A percentile compares a stretch with the other conserved stretches of the same genome.
phyloP scores from a whole-genome alignment of 2,113 vertebrate genomes.

The Mormyrus lacerda region DNA sequence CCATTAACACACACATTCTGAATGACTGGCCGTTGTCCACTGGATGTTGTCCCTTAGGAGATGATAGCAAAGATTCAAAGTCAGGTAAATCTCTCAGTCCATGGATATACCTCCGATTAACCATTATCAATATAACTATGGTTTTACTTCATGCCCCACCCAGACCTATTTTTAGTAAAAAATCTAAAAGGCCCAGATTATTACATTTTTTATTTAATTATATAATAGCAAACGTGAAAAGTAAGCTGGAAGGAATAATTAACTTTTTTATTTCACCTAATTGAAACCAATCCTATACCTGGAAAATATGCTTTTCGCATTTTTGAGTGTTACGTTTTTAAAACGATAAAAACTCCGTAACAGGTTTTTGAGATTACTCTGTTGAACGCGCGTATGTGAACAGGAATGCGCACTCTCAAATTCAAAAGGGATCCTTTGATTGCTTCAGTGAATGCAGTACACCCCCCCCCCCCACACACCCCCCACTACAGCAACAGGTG shows the following conservation, averaged over 20 bases:
- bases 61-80: not conserved
- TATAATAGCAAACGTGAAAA: not conserved
- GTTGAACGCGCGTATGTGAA: slow-evolving; percentile 14
- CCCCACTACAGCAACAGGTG: not conserved
- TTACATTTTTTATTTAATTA: not conserved
- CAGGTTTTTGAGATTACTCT: slow-evolving; percentile 41
- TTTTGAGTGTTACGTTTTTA: not conserved
- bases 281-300: not conserved
- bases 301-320: not conserved
- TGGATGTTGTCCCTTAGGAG: not conserved
- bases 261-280: not conserved
- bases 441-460: slow-evolving; percentile 26
- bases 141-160: not conserved
- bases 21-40: not conserved
- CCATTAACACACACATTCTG: not conserved
- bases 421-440: slow-evolving; percentile 40
- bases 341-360: slow-evolving; percentile 25
- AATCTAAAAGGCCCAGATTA: not conserved
- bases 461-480: not conserved
- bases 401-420: slow-evolving; percentile 47
- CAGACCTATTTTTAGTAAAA: not conserved
- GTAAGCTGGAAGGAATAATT: not conserved
- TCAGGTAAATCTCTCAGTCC: not conserved
- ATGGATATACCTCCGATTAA: not conserved
- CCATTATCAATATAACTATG: not conserved